Evolutionary conservation across 1,140 invertebrate genomes (phyloP).

Genomic region (Dryas iulia): DNA sequence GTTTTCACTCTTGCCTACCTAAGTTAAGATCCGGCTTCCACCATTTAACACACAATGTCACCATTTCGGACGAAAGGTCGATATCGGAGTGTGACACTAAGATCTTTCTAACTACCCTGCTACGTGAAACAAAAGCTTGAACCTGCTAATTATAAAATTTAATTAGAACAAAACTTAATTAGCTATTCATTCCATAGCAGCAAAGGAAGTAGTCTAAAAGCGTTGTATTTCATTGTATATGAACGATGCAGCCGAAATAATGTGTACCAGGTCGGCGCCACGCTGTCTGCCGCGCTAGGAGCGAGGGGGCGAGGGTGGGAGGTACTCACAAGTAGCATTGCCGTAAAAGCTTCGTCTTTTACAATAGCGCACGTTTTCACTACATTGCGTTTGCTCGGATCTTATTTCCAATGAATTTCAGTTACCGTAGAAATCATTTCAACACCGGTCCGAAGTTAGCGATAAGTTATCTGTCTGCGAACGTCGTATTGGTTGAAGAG

Average conservation of each 20-base stretch:
- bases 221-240: not conserved
- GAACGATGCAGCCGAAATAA: conserved; percentile 17
- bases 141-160: too few relatives aligned
- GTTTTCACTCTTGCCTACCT: too few relatives aligned
- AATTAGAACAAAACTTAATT: not conserved
- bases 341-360: conserved; percentile 53
- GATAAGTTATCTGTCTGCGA: conserved; percentile 24
- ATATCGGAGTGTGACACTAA: too few relatives aligned
- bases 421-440: conserved; percentile 39
- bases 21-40: too few relatives aligned
- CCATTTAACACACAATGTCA: too few relatives aligned
- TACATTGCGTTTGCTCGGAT: conserved; percentile 58
- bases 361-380: conserved; percentile 62
- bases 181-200: not conserved
- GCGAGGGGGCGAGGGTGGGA: conserved; percentile 7
- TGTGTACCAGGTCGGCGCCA: conserved; percentile 36
- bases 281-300: conserved; percentile 38
- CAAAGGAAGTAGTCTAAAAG: conserved; percentile 2
- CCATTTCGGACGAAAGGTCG: too few relatives aligned
- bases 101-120: too few relatives aligned
- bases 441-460: conserved; percentile 26
- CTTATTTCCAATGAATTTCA: conserved; percentile 66
- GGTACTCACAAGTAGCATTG: conserved; percentile 20
- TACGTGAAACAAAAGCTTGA: too few relatives aligned
- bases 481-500: conserved; percentile 1